phyloP scores from a whole-genome alignment of 2,797 vertebrate genomes.

The Botia kubotai region DNA sequence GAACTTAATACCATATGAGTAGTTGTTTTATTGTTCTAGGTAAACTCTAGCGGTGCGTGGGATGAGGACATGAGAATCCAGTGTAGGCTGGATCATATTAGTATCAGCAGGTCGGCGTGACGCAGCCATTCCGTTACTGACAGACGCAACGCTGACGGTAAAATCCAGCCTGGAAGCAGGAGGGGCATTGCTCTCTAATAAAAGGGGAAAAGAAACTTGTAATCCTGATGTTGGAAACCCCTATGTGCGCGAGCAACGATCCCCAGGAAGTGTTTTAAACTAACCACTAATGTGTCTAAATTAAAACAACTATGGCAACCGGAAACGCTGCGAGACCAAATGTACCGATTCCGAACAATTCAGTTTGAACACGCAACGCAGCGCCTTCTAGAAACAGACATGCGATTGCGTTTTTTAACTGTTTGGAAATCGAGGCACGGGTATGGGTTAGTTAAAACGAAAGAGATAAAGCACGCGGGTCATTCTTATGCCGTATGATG shows the following conservation, averaged over 20 bases:
- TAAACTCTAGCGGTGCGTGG: background rate
- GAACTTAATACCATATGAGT: background rate
- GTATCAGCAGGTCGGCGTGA: constrained; percentile 63
- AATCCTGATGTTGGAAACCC: constrained; percentile 52
- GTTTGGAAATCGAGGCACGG: too few species aligned
- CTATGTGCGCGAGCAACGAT: constrained; percentile 9
- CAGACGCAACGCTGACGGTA: constrained; percentile 80
- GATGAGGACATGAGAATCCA: constrained; percentile 15
- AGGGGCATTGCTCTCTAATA: constrained; percentile 69
- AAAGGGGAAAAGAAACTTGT: constrained; percentile 49
- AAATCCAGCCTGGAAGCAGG: constrained; percentile 68
- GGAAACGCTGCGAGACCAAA: background rate
- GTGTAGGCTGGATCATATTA: constrained; percentile 34
- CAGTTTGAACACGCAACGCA: background rate
- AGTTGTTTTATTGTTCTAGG: background rate
- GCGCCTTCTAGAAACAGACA: background rate
- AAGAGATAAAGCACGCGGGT: background rate
- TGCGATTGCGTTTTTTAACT: too few species aligned
- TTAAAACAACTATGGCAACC: constrained; percentile 5
- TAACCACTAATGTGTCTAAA: too few species aligned
- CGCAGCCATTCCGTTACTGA: constrained; percentile 78
- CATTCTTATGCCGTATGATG: background rate
- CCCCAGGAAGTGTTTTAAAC: background rate
- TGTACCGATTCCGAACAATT: background rate
- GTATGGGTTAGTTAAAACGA: background rate